Percentiles rank a stretch among this genome's conserved stretches.
phyloP scores from a whole-genome alignment of 2,797 vertebrate species.

The Hemitrygon akajei region DNA sequence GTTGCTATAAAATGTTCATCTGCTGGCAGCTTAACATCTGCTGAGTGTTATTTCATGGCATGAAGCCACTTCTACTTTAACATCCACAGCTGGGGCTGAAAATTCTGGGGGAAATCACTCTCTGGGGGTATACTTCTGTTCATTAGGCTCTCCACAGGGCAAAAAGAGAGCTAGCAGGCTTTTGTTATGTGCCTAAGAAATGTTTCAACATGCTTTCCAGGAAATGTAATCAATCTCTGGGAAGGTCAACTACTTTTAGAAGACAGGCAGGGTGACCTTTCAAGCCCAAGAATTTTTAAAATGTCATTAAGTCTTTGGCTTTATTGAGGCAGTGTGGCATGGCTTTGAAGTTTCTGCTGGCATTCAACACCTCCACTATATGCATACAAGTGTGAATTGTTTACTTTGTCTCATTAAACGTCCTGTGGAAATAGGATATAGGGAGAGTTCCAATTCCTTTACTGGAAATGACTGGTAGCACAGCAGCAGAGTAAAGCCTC shows the following conservation, averaged over 20 bases:
- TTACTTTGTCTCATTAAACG: not conserved
- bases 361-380: not conserved
- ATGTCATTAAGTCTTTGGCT: not conserved
- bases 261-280: not conserved
- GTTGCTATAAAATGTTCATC: not conserved
- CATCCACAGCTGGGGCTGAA: not conserved
- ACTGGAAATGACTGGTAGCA: not conserved
- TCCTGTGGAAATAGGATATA: not conserved
- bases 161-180: not conserved
- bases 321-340: not conserved
- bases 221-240: not conserved
- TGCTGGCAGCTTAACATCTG: not conserved
- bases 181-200: not conserved
- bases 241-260: not conserved
- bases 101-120: not conserved
- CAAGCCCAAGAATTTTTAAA: not conserved
- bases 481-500: no score
- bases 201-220: not conserved
- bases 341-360: not conserved
- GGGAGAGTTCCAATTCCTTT: not conserved
- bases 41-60: not conserved
- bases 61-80: conserved; percentile 1
- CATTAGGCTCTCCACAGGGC: not conserved
- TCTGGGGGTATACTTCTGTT: not conserved
- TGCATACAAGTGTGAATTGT: not conserved